Percentiles rank a stretch among this genome's conserved stretches.
Conservation (phyloP, 2,797 vertebrate genomes). For the Lutjanus campechanus region DNA sequence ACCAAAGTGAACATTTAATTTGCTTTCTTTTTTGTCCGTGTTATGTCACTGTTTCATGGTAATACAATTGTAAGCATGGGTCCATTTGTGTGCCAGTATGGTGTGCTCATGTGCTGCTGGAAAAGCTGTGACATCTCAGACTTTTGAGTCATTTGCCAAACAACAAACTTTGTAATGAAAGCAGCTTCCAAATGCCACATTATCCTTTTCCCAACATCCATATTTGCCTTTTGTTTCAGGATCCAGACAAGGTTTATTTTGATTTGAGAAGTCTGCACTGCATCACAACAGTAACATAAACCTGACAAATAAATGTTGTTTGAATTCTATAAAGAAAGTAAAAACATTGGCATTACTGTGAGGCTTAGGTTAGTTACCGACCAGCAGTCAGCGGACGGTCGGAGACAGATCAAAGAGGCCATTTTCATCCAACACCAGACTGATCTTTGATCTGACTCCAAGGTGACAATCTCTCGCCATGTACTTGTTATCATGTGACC, state of each 20-base stretch:
- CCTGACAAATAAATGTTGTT: conserved; percentile 27
- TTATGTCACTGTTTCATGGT: neutral
- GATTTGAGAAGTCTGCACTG: conserved; percentile 35
- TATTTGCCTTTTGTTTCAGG: conserved; percentile 45
- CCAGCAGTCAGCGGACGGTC: neutral
- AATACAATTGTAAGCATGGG: conserved; percentile 4
- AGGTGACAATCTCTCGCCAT: neutral
- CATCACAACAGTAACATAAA: conserved; percentile 43
- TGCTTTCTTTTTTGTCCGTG: neutral
- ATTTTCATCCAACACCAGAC: neutral
- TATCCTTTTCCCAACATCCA: conserved; percentile 27
- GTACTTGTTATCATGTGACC: neutral
- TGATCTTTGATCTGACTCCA: neutral
- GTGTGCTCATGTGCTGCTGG: neutral
- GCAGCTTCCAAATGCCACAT: conserved; percentile 13
- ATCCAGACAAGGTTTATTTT: conserved; percentile 34
- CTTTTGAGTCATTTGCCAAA: conserved; percentile 28
- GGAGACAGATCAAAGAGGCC: neutral
- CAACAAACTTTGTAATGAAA: conserved; percentile 19
- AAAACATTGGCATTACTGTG: neutral
- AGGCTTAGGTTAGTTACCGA: neutral
- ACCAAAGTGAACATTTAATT: neutral
- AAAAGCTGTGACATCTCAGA: neutral
- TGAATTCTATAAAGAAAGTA: neutral
- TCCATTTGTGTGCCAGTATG: neutral